Conservation (phyloP, 1,140 invertebrate genomes). For the Rhopalosiphum padi region DNA sequence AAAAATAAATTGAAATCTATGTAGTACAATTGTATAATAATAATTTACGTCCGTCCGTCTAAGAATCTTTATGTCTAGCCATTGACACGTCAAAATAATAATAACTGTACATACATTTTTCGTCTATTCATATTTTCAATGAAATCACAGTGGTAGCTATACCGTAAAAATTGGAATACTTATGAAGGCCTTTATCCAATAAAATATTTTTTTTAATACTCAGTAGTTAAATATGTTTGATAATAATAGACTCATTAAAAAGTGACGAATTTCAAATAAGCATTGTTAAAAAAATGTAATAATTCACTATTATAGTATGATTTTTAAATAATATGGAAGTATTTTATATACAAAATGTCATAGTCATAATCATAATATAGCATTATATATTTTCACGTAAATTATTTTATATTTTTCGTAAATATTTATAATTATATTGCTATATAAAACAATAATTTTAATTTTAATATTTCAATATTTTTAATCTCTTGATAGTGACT, state of each 20-base stretch:
- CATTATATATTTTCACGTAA: background rate
- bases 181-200: background rate
- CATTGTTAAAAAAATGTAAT: background rate
- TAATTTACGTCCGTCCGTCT: conserved; percentile 14
- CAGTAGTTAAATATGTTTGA: background rate
- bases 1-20: background rate
- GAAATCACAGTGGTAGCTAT: background rate
- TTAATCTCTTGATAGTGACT: background rate
- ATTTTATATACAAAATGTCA: background rate
- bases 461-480: background rate
- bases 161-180: conserved; percentile 43
- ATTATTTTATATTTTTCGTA: background rate
- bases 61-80: background rate
- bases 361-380: no score
- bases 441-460: no score
- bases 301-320: background rate
- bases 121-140: conserved; percentile 42
- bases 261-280: background rate
- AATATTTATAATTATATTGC: no score
- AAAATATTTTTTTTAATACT: conserved; percentile 1
- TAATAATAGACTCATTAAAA: background rate
- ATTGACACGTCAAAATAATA: conserved; percentile 32
- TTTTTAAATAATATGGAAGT: background rate
- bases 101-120: conserved; percentile 43
- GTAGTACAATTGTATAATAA: background rate